Evolutionary conservation across 2,888 invertebrate species (phyloP), one percentile per base, ranked within the genome.

Genomic region (Hemaris fuciformis): DNA sequence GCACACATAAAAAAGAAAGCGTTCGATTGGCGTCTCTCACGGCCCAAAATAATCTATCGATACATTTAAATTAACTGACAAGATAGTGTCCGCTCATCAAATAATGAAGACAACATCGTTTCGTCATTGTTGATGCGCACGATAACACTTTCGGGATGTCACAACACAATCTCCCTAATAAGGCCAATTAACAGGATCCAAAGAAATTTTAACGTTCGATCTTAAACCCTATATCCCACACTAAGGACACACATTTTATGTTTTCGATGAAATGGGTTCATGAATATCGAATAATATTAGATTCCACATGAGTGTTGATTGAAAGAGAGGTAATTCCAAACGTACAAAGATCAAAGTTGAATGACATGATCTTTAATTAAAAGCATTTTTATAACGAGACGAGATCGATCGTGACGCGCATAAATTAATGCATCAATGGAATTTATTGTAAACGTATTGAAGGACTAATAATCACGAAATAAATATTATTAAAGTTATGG

Each of bases 71-170:
- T 88, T 90, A 90, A 86, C 91, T 91, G 92, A 91, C 92, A 91
- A 89, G 89, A 89, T 89, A 91, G 89, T 89, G 91, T 90, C 84
- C 89, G 91, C 88, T 91, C 91, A 89, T 91, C 91, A 91, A 89
- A 90, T 91, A 91, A 91, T 91, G 89, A 92, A 91, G 91, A 91
- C 91, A 91, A 88, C 89, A 87, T 89, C 91, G 92, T 92, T 92
- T 92, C 92, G 91, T 92, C 92, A 91, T 91, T 92, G 92, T 92
- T 89, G 92, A 91, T 92, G 89, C 81, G 79, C 91, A 91, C 91
- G 92, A 92, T 92, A 92, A 85, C 91, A 91, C 91, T 91, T 88
- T 88, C 81, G 79, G 80, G 85, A 91, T 92, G 92, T 92, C 92
- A 92, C 91, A 92, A 92, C 91, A 92, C 88, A 85, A 89, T 91